These are phyloP conservation scores for Diaphora mendica DNA, from an alignment of 2,888 invertebrate genomes.

Conservation along the genomic window DNA sequence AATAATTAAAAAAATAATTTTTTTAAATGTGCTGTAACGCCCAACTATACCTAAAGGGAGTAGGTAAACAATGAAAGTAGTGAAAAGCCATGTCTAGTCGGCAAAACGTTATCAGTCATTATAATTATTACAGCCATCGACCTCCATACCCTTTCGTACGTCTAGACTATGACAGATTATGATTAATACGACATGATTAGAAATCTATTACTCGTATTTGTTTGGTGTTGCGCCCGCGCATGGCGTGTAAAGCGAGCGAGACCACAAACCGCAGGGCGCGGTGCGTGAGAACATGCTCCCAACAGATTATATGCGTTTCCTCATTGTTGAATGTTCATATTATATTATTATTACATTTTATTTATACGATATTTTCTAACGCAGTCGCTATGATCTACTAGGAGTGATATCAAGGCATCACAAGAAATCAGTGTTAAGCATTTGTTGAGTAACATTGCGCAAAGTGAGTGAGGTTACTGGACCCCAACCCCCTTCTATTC, in stretches of 20 bases:
- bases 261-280: conserved; percentile 53
- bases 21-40: not conserved
- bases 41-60: not conserved
- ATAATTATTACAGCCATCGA: conserved; percentile 11
- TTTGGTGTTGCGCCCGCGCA: conserved; percentile 20
- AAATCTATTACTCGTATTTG: conserved; percentile 20
- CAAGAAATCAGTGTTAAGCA: no score
- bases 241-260: conserved; percentile 26
- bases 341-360: not conserved
- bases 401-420: no score
- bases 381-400: not conserved
- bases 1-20: no score
- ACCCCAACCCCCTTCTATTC: no score
- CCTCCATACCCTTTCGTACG: conserved; percentile 7
- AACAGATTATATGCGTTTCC: conserved; percentile 33
- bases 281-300: conserved; percentile 51
- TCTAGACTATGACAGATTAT: conserved; percentile 15
- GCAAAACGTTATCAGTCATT: conserved; percentile 1
- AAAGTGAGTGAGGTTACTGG: no score
- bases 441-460: no score
- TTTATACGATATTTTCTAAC: not conserved
- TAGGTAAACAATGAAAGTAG: not conserved
- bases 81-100: not conserved
- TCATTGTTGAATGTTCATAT: conserved; percentile 16
- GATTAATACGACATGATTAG: conserved; percentile 19